Base-by-base conservation (phyloP, 2,888 invertebrate species). In the Thereva unica region DNA sequence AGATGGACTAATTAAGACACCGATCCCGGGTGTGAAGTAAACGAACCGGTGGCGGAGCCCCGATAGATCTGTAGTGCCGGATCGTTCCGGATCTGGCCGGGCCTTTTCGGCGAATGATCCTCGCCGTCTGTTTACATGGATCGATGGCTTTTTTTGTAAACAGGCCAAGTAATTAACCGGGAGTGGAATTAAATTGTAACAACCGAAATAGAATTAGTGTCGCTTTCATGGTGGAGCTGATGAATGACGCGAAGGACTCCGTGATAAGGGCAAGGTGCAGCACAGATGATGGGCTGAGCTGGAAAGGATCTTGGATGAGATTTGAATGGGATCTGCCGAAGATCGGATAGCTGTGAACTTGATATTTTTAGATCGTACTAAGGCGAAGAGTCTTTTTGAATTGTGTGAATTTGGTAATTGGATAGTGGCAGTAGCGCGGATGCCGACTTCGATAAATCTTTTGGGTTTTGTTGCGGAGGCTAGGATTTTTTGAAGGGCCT, bases 1-100 rank as follows among this genome's bases (percentile, higher is more conserved):
- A 49, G 50, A 64, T 66, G 50, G 50, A 61, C 68, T 68, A 68
- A 68, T 68, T 68, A 68, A 68, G 68, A 68, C 61, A 68, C 42
- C 66, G 68, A 66, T 35, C 35, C 42, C 44, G 44, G 52, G 53
- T 64, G 50, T 64, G 53, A 53, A 64, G 53, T 64, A 53, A 64
- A 64, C 53, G 64, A 64, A n/a, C 42, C 6, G 35, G 41, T 37
- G 23, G 23, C 23, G 23, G 23, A 23, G 23, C 23, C 23, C 23
- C 23, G 1, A 23, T 23, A 23, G 23, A 23, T 23, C 23, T 23
- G 23, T 23, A 23, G 35, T 50, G 41, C 34, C 35, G 34, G 41
- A 45, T 50, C 40, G n/a, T 40, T 34, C 61, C n/a, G 23, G 52
- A 53, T 53, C 44, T 34, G 10, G 9, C 10, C 23, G 35, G 50